Evolutionary conservation across 2,888 invertebrate species (phyloP), one percentile per base, ranked within the genome.

Genomic region (Ophion slaviceki): DNA sequence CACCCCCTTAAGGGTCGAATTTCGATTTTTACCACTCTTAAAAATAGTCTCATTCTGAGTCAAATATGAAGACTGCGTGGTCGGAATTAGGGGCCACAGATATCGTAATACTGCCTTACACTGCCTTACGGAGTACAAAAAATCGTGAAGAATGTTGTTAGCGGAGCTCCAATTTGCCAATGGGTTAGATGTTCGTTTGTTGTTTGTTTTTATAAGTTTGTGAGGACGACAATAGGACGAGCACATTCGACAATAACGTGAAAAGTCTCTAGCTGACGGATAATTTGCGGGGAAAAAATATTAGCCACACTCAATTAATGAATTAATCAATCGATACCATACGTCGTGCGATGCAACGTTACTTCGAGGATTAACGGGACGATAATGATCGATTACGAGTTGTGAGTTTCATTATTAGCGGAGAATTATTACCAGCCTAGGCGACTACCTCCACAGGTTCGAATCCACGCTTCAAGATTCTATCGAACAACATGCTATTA

Each of bases 281-380:
- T 57, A 81, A 61, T 53, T 81, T 20, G 79, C 67, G 45, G 14
- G 75, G 75, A 17, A 75, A 78, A 40, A 80, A 76, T 76, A 77
- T 70, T 74, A 86, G 71, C 76, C 75, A 80, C 82, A 71, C 61
- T 64, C 14, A 59, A 36, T 72, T n/a, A 72, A 17, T 24, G 20
- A 61, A 72, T 72, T 74, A 64, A 68, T 61, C 20, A 89, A 82
- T 45, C 64, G 91, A 91, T 91, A 91, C 91, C 91, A 91, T 91
- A 91, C 90, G 90, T 90, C 90, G 88, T 91, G 90, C 91, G 89
- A 91, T 88, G 87, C 80, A 88, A 86, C 82, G 75, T 82, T 85
- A 86, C 59, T 78, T 70, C 80, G 66, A 80, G 80, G 76, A 86
- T 78, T 47, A 86, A 74, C 76, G 67, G 75, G 47, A 81, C 57